Evolutionary conservation across 2,797 vertebrate species (phyloP), one percentile per base, ranked within the genome.

Genomic region (Leptatherina wallacei): DNA sequence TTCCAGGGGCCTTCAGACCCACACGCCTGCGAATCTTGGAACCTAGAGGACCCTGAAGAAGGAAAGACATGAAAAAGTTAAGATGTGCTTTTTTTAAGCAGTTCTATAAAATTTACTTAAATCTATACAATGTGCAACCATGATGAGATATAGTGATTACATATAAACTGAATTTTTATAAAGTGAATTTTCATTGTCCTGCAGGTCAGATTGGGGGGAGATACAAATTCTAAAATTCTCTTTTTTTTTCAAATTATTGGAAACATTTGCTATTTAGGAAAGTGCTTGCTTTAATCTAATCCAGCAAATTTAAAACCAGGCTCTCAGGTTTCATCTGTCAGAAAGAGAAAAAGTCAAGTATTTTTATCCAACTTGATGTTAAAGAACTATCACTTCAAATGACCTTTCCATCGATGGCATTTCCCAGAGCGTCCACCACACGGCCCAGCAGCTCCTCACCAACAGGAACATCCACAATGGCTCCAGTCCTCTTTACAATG

Each of bases 341-440:
- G 32, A 58, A 57, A 8, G 2, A 3, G 29, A n/a, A 18, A 36
- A 57, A 4, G 30, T 22, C 16, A 24, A 4, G 3, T 7, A 3
- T 47, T n/a, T 47, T n/a, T 2, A 52, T 0, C 18, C 16, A 40
- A 30, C 27, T 29, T 18, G 4, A 61, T 30, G 5, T 40, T 14
- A 7, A 36, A 59, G 2, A 8, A 62, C 44, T 10, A 10, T 47
- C 38, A 18, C 33, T 60, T 65, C 6, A 68, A 55, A 69, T 81
- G 38, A 99, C 98, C 95, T 99, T 99, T 70, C 97, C 98, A 90
- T 99, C 98, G 16, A 99, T 98, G 47, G 96, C 92, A 36, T 99
- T 99, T 69, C 98, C 98, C 85, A 99, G 90, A 64, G 97, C 97
- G 55, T 99, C 98, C 9, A 99, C 98, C 7, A 99, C 98, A 2